These are phyloP conservation scores for Junonia oenone DNA, from an alignment of 2,888 invertebrate species.

Conservation along the genomic window DNA sequence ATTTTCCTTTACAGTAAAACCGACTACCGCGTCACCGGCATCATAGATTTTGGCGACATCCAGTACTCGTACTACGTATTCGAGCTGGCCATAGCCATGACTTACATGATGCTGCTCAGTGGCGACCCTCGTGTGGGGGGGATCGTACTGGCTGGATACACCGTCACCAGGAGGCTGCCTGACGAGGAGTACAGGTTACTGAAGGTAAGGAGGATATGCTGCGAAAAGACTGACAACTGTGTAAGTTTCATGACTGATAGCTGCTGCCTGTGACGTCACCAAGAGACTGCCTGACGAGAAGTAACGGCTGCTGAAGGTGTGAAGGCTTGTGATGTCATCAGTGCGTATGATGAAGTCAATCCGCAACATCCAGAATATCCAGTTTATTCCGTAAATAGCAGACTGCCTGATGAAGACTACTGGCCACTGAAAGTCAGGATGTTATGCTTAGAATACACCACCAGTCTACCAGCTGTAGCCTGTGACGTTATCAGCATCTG, in stretches of 20 bases:
- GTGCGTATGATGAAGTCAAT: background rate
- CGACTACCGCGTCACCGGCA: conserved; percentile 81
- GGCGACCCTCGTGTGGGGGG: conserved; percentile 82
- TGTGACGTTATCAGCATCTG: no score
- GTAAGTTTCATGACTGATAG: background rate
- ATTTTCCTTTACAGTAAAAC: conserved; percentile 49
- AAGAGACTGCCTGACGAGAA: no score
- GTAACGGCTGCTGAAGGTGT: no score
- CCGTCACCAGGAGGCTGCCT: conserved; percentile 78
- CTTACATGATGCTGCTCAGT: conserved; percentile 87
- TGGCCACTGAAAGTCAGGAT: no score
- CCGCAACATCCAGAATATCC: no score
- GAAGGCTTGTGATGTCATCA: background rate
- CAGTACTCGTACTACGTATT: conserved; percentile 87
- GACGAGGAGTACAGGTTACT: conserved; percentile 82
- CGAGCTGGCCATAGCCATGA: conserved; percentile 89
- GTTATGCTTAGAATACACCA: no score
- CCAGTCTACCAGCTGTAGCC: no score
- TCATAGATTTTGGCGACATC: conserved; percentile 94
- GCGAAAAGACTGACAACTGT: background rate
- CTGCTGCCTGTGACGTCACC: background rate
- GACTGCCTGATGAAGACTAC: no score
- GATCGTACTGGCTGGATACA: conserved; percentile 88
- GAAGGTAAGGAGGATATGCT: conserved; percentile 73
- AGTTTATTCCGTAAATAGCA: no score